Conservation (phyloP, 2,888 invertebrate species). For the Eulithis prunata region DNA sequence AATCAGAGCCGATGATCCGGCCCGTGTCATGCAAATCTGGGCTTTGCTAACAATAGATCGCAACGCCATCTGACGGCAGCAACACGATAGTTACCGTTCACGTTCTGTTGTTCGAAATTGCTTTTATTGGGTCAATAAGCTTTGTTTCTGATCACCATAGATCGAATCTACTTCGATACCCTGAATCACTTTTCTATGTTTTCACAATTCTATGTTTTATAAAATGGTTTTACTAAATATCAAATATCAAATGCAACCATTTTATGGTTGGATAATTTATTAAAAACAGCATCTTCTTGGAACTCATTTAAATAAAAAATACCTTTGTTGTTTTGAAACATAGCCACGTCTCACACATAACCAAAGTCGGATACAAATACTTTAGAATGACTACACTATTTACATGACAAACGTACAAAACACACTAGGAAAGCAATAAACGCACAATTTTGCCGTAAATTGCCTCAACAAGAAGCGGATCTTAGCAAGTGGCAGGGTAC, state of each 20-base stretch:
- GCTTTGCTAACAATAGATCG: constrained; percentile 74
- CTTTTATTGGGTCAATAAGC: constrained; percentile 50
- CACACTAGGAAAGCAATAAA: constrained; percentile 26
- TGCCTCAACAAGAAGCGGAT: constrained; percentile 34
- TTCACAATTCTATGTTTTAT: not conserved
- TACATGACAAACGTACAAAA: constrained; percentile 15
- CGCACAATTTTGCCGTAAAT: constrained; percentile 27
- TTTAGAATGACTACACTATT: constrained; percentile 1
- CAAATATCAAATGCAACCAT: no score
- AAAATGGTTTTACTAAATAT: not conserved
- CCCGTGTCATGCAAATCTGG: constrained; percentile 78
- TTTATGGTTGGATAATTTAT: no score
- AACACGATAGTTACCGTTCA: constrained; percentile 53
- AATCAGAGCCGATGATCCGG: constrained; percentile 78
- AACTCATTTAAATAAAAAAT: no score
- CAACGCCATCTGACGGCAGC: constrained; percentile 60
- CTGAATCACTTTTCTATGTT: not conserved
- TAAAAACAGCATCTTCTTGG: no score
- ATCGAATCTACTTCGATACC: not conserved
- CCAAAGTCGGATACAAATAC: not conserved
- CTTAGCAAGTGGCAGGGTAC: constrained; percentile 28
- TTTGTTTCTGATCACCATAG: constrained; percentile 32
- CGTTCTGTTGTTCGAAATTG: constrained; percentile 54
- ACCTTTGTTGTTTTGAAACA: no score
- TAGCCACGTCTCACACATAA: no score